phyloP scores from a whole-genome alignment of 2,797 vertebrate genomes.

The Ciconia nigra region DNA sequence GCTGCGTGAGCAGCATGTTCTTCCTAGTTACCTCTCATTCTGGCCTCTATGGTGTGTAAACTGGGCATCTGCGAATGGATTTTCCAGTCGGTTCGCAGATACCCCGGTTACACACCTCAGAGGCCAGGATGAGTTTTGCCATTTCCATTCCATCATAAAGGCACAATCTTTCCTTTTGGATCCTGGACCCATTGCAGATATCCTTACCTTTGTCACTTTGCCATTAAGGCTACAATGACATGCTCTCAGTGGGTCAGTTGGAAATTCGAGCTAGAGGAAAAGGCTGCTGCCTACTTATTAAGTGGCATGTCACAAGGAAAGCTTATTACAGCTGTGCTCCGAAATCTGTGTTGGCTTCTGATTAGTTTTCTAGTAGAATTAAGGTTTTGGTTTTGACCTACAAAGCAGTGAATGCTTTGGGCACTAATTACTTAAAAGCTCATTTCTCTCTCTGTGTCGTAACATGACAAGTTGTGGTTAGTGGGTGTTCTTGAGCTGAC shows the following conservation, averaged over 20 bases:
- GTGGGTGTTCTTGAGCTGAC: slow-evolving; percentile 40
- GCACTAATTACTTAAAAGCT: slow-evolving; percentile 64
- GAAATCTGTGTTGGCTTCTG: slow-evolving; percentile 18
- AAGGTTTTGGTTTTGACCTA: slow-evolving; percentile 58
- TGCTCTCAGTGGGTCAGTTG: not conserved
- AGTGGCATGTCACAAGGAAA: not conserved
- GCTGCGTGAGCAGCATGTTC: not conserved
- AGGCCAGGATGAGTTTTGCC: not conserved
- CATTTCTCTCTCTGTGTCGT: not conserved
- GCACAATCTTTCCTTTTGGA: not conserved
- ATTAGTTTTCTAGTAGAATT: slow-evolving; percentile 53
- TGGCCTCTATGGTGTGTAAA: too few relatives aligned
- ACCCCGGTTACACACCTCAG: not conserved
- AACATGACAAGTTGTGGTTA: slow-evolving; percentile 43
- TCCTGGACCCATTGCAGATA: not conserved
- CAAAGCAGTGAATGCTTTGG: slow-evolving; percentile 52
- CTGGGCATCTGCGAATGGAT: too few relatives aligned
- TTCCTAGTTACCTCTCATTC: not conserved
- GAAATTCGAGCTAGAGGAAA: not conserved
- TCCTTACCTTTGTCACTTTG: not conserved
- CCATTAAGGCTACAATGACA: not conserved
- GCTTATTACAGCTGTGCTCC: not conserved
- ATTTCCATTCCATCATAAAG: not conserved
- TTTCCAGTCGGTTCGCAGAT: not conserved
- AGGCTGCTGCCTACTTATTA: not conserved